Evolutionary conservation across 1,140 invertebrate species (phyloP).

Genomic region (Bombus confusus): DNA sequence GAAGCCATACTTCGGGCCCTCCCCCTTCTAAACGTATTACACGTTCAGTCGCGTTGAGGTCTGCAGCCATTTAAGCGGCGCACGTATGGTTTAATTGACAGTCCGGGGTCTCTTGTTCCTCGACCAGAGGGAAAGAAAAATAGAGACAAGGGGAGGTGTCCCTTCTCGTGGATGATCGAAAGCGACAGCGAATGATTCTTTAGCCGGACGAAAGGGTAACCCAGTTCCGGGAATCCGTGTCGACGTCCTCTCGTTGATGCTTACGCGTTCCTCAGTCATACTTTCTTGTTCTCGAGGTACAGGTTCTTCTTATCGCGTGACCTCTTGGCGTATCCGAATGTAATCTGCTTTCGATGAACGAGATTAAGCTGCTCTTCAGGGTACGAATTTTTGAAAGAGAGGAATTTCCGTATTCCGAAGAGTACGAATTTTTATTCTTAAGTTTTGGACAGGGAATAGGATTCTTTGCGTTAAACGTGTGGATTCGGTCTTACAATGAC

Average conservation of each 20-base stretch:
- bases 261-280: background rate
- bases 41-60: slow-evolving; percentile 72
- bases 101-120: slow-evolving; percentile 13
- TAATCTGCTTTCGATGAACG: no score
- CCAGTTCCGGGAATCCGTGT: slow-evolving; percentile 5
- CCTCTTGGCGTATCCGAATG: no score
- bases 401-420: no score
- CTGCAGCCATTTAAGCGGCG: slow-evolving; percentile 69
- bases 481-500: no score
- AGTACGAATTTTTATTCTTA: background rate
- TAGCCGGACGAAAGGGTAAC: slow-evolving; percentile 3
- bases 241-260: background rate
- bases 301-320: background rate
- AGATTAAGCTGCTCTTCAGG: no score
- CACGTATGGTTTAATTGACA: slow-evolving; percentile 69
- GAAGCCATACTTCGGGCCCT: slow-evolving; percentile 73
- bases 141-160: background rate
- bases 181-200: background rate
- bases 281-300: background rate
- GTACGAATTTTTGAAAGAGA: no score
- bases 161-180: slow-evolving; percentile 14
- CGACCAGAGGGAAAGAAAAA: background rate
- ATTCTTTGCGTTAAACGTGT: background rate
- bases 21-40: slow-evolving; percentile 76
- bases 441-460: no score